phyloP scores from a whole-genome alignment of 1,140 invertebrate species.

The Zaprionus davidi region DNA sequence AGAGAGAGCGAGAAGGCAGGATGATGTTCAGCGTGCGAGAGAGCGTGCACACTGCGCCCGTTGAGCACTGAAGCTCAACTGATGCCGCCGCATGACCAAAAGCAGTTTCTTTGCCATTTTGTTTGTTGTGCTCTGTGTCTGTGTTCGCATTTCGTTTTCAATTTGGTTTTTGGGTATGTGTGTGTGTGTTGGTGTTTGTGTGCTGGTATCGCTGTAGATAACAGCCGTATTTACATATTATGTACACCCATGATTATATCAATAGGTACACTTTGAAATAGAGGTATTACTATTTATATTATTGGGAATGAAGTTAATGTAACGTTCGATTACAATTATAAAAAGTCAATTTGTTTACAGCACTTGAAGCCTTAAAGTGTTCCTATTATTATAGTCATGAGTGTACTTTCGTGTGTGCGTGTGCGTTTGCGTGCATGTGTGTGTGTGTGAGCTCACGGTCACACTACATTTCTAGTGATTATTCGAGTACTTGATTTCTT shows the following conservation, averaged over 20 bases:
- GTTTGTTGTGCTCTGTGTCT: constrained; percentile 44
- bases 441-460: constrained; percentile 26
- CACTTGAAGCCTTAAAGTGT: not conserved
- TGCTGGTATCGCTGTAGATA: constrained; percentile 65
- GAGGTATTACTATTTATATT: no score
- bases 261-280: no score
- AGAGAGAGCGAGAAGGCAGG: not conserved
- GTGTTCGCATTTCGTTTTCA: constrained; percentile 72
- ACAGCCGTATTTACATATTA: constrained; percentile 75
- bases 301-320: no score
- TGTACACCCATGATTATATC: not conserved
- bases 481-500: constrained; percentile 41
- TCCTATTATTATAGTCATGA: no score
- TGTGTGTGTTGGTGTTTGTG: constrained; percentile 21
- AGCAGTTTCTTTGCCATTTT: constrained; percentile 78
- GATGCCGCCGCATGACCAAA: constrained; percentile 75
- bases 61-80: constrained; percentile 76
- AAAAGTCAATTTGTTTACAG: no score
- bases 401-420: not conserved
- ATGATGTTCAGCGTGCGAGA: not conserved
- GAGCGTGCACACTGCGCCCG: constrained; percentile 51
- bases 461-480: constrained; percentile 55
- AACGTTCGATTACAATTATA: no score
- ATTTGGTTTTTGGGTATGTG: constrained; percentile 44
- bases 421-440: constrained; percentile 1